These are phyloP conservation scores for Petromus typicus DNA, from an alignment of 2,113 vertebrate genomes.

Conservation along the genomic window DNA sequence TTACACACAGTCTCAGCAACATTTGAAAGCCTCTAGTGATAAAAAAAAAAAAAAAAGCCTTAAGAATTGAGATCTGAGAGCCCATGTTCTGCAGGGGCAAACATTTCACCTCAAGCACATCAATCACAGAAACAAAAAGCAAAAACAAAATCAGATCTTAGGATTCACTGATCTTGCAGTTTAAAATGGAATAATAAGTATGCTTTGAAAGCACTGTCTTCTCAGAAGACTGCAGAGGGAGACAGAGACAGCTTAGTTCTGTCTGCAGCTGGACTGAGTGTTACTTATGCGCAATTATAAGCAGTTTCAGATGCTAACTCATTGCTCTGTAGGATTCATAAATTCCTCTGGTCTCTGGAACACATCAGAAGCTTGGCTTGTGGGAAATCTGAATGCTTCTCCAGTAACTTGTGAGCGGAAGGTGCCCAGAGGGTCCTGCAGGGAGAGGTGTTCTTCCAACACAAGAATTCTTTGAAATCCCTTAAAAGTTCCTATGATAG, in stretches of 20 bases:
- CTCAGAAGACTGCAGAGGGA: conserved; percentile 25
- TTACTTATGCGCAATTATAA: conserved; percentile 28
- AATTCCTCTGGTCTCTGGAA: conserved; percentile 31
- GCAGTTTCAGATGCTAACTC: conserved; percentile 27
- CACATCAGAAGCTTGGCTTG: conserved; percentile 4
- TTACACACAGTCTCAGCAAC: conserved; percentile 77
- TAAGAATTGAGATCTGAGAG: conserved; percentile 68
- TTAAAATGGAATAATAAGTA: conserved; percentile 50
- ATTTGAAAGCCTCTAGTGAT: conserved; percentile 76
- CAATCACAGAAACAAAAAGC: conserved; percentile 49
- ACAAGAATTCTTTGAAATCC: conserved; percentile 24
- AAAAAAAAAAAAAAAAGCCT: conserved; percentile 40
- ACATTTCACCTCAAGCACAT: conserved; percentile 67
- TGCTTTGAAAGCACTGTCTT: conserved; percentile 29
- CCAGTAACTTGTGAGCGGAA: not conserved
- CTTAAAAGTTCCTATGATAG: conserved; percentile 38
- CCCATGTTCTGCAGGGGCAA: conserved; percentile 31
- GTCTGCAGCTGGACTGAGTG: not conserved
- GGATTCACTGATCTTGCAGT: conserved; percentile 36
- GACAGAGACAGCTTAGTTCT: not conserved
- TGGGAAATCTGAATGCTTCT: conserved; percentile 22
- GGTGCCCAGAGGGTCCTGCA: not conserved
- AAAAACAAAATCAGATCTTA: conserved; percentile 49
- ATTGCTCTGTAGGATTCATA: conserved; percentile 56
- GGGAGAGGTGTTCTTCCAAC: not conserved